phyloP scores from a whole-genome alignment of 2,113 vertebrate species.

The Leptocoma aspasia region DNA sequence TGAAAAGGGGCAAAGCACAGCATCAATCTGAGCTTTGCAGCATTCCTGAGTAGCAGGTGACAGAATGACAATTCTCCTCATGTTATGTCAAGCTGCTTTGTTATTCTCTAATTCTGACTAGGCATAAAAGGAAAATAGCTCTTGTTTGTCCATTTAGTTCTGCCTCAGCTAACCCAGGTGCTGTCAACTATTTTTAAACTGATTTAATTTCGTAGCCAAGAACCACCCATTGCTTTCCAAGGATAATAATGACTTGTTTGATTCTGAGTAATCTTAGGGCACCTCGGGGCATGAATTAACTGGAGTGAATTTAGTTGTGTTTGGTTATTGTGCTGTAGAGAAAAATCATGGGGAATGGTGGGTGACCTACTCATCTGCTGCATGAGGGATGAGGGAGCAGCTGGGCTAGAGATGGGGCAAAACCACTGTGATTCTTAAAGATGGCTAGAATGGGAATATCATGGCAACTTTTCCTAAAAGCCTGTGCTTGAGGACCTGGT shows the following conservation, averaged over 20 bases:
- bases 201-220: background rate
- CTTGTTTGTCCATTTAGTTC: background rate
- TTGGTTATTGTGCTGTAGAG: background rate
- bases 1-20: background rate
- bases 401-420: background rate
- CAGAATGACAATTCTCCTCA: background rate
- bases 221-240: background rate
- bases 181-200: background rate
- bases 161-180: conserved; percentile 12
- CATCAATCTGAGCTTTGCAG: background rate
- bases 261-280: background rate
- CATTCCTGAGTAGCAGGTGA: background rate
- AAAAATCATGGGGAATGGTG: background rate
- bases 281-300: background rate
- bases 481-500: background rate
- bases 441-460: too few species aligned
- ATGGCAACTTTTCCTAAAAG: background rate
- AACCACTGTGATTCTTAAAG: background rate
- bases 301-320: background rate
- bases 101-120: background rate
- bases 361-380: background rate
- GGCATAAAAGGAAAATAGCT: background rate
- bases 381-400: background rate
- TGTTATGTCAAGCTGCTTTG: background rate
- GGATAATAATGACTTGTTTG: background rate